These are phyloP conservation scores for Ephialtes manifestator DNA, from an alignment of 2,888 invertebrate genomes.

Conservation along the genomic window DNA sequence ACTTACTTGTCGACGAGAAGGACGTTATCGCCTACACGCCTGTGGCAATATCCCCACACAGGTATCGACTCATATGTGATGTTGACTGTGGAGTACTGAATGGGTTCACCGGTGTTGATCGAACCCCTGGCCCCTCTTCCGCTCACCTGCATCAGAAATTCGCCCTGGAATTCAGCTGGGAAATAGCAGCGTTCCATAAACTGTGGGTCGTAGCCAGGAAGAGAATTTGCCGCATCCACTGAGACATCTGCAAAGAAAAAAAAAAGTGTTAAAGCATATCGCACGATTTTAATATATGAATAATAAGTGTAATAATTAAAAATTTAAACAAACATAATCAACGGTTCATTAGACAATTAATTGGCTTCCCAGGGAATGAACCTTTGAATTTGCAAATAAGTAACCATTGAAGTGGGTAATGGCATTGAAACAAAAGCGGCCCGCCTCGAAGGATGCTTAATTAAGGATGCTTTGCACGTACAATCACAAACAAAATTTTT, in stretches of 20 bases:
- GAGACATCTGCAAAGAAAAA: slow-evolving; percentile 70
- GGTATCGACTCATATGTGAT: slow-evolving; percentile 89
- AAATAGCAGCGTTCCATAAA: slow-evolving; percentile 88
- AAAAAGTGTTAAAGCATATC: slow-evolving; percentile 11
- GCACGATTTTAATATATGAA: not conserved
- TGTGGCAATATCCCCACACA: slow-evolving; percentile 89
- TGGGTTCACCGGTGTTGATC: slow-evolving; percentile 85
- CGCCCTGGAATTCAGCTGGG: slow-evolving; percentile 89
- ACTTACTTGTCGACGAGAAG: slow-evolving; percentile 88
- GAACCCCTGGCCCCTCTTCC: slow-evolving; percentile 81
- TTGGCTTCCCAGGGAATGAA: not conserved
- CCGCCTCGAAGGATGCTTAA: not conserved
- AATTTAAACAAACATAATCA: slow-evolving; percentile 24
- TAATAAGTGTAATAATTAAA: not conserved
- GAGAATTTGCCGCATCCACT: slow-evolving; percentile 73
- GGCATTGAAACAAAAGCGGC: not conserved
- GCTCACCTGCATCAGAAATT: slow-evolving; percentile 88
- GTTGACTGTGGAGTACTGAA: slow-evolving; percentile 88
- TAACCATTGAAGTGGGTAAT: not conserved
- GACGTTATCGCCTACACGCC: slow-evolving; percentile 88
- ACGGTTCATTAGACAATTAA: slow-evolving; percentile 40
- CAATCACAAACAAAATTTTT: not conserved
- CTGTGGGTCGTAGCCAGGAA: slow-evolving; percentile 78
- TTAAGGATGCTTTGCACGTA: too few species aligned
- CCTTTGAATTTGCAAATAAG: not conserved